phyloP scores from a whole-genome alignment of 35 echinoderm and acorn worm species.

The Heliocidaris tuberculata region DNA sequence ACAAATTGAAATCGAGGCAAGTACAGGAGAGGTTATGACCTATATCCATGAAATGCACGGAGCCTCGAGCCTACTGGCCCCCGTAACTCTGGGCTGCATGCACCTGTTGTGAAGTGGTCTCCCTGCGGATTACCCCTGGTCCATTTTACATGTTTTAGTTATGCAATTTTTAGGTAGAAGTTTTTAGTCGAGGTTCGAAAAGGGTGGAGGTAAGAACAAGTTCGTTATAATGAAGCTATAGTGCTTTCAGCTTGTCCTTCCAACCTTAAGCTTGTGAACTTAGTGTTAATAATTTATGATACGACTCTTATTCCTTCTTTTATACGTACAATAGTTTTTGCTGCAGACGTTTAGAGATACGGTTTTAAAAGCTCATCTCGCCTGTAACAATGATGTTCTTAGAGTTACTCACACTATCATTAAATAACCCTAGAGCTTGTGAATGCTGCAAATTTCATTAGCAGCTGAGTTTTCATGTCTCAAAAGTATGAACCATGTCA shows the following conservation, averaged over 20 bases:
- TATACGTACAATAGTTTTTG: no score
- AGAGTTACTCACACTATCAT: no score
- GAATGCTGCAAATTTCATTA: no score
- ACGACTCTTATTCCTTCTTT: no score
- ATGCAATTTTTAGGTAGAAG: constrained; percentile 3
- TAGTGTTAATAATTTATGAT: no score
- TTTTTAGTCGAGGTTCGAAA: neutral
- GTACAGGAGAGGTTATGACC: constrained; percentile 22
- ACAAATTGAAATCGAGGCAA: constrained; percentile 17
- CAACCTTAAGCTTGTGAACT: no score
- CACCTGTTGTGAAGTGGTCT: constrained; percentile 26
- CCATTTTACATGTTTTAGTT: constrained; percentile 15
- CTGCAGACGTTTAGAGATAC: no score
- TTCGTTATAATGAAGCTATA: neutral
- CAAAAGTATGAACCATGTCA: no score
- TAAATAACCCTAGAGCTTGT: no score
- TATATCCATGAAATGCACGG: neutral
- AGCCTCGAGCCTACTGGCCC: constrained; percentile 7
- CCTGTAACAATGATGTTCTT: no score
- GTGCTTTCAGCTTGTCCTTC: neutral
- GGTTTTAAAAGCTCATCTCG: no score
- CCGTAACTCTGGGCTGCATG: neutral
- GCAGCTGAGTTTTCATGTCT: no score
- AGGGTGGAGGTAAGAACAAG: neutral
- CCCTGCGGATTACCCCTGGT: constrained; percentile 21